Evolutionary conservation across 1,140 invertebrate genomes (phyloP).

Genomic region (Drosophila insularis): DNA sequence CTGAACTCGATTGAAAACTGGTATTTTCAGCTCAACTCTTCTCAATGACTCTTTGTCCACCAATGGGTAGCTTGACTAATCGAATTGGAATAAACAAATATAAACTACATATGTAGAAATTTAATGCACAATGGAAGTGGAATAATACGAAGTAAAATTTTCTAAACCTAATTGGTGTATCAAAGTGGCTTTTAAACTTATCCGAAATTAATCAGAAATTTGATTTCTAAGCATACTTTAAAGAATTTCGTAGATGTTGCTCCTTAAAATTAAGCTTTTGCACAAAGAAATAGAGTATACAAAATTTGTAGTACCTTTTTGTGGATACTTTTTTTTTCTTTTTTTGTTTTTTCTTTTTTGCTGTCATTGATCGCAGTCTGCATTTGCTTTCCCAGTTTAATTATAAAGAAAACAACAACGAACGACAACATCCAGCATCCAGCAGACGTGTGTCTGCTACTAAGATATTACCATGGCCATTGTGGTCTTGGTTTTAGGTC

Average conservation of each 20-base stretch:
- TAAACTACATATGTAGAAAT: no score
- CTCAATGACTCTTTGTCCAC: not conserved
- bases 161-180: no score
- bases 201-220: no score
- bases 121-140: no score
- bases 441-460: conserved; percentile 8
- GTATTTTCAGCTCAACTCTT: conserved; percentile 58
- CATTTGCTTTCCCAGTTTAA: conserved; percentile 44
- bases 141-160: no score
- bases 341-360: not conserved
- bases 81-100: no score
- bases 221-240: no score
- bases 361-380: not conserved
- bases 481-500: not conserved
- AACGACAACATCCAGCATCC: conserved; percentile 19
- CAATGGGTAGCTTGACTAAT: no score
- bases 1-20: conserved; percentile 63
- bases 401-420: conserved; percentile 36
- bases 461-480: conserved; percentile 19
- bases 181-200: no score
- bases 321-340: not conserved
- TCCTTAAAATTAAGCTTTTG: no score
- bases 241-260: no score
- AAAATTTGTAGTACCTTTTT: not conserved
- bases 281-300: not conserved